phyloP scores from a whole-genome alignment of 1,140 invertebrate genomes.

The Drosophila baimaii region DNA sequence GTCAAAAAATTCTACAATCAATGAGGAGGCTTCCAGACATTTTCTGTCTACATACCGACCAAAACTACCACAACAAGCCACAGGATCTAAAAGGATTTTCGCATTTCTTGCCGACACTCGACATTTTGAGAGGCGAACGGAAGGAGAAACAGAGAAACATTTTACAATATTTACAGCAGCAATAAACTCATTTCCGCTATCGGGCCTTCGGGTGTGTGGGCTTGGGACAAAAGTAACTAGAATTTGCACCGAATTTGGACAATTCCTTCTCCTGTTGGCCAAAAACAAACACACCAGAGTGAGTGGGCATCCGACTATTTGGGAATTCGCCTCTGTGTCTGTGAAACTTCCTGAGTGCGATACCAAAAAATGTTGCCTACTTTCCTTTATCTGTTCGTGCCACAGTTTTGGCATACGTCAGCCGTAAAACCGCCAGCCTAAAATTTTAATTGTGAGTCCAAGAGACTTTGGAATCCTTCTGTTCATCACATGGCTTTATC shows the following conservation, averaged over 20 bases:
- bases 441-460: not conserved
- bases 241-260: slow-evolving; percentile 40
- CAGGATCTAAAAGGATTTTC: slow-evolving; percentile 71
- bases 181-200: slow-evolving; percentile 68
- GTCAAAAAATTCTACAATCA: slow-evolving; percentile 46
- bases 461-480: no score
- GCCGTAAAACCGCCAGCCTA: not conserved
- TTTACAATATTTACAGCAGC: slow-evolving; percentile 68
- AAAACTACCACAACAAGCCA: slow-evolving; percentile 53
- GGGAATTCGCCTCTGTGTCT: not conserved
- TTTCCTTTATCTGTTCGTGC: not conserved
- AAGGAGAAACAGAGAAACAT: slow-evolving; percentile 44
- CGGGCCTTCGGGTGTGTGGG: slow-evolving; percentile 10
- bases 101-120: slow-evolving; percentile 62
- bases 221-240: slow-evolving; percentile 15
- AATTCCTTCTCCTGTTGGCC: slow-evolving; percentile 44
- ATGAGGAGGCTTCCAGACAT: slow-evolving; percentile 28
- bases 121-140: slow-evolving; percentile 17
- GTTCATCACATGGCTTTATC: no score
- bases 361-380: no score
- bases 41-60: slow-evolving; percentile 35
- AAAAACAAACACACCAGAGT: not conserved
- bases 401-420: not conserved
- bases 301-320: no score
- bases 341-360: not conserved